Conservation (phyloP, 1,140 invertebrate species). For the Pemphigus obesinymphae region DNA sequence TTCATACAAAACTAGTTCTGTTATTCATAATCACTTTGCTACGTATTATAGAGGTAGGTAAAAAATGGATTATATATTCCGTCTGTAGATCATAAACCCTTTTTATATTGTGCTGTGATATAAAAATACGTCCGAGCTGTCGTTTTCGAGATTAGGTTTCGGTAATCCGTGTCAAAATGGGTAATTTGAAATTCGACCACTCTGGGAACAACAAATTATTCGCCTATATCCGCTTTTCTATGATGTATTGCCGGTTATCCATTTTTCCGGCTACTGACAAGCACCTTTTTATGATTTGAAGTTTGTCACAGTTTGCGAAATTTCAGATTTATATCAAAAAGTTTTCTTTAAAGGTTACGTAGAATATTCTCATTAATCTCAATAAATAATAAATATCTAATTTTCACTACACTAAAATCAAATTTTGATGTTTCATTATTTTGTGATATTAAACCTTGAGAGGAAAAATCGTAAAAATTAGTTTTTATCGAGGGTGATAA, state of each 20-base stretch:
- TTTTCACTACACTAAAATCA: too few species aligned
- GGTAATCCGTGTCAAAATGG: not conserved
- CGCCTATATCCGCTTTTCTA: not conserved
- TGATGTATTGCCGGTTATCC: not conserved
- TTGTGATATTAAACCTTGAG: too few species aligned
- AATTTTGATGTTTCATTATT: too few species aligned
- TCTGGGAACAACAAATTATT: not conserved
- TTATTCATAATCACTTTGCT: too few species aligned
- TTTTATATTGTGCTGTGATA: not conserved
- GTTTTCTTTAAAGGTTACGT: not conserved
- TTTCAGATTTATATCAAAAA: not conserved
- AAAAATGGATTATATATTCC: not conserved
- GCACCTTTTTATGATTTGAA: not conserved
- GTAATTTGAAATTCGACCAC: not conserved
- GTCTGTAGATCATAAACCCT: not conserved
- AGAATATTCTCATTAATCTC: too few species aligned
- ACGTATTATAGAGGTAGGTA: too few species aligned
- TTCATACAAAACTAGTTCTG: too few species aligned
- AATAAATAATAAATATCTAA: not conserved
- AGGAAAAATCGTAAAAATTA: too few species aligned
- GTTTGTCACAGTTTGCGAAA: not conserved
- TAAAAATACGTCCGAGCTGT: not conserved
- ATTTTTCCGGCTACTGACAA: not conserved
- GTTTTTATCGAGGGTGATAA: too few species aligned
- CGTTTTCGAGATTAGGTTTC: not conserved